These are phyloP conservation scores for Phengaris alcon DNA, from an alignment of 2,888 invertebrate genomes.

Conservation along the genomic window DNA sequence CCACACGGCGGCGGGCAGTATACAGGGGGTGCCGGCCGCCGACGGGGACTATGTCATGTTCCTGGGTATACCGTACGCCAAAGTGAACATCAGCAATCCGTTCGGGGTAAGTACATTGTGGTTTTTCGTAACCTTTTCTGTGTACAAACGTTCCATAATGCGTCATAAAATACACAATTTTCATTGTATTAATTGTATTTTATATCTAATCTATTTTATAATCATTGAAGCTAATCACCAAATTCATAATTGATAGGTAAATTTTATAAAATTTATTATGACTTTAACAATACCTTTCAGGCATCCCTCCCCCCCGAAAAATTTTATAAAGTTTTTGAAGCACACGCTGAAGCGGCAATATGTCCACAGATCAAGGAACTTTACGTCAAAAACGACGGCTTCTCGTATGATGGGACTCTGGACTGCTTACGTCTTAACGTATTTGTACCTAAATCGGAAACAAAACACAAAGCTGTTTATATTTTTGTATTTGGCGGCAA, in stretches of 20 bases:
- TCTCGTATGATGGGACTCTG: not conserved
- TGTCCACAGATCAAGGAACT: not conserved
- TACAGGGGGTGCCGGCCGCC: not conserved
- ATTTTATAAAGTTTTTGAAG: slow-evolving; percentile 3
- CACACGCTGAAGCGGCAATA: not conserved
- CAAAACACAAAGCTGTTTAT: not conserved
- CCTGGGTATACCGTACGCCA: not conserved
- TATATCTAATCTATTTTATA: too few relatives aligned
- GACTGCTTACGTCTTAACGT: slow-evolving; percentile 24
- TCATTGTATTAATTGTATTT: too few relatives aligned
- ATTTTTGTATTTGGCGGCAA: slow-evolving; percentile 6
- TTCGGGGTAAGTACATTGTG: not conserved
- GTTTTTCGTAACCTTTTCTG: not conserved
- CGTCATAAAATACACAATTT: too few relatives aligned
- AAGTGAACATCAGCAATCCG: slow-evolving; percentile 9
- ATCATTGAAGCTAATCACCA: too few relatives aligned
- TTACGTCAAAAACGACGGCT: not conserved
- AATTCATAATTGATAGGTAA: too few relatives aligned
- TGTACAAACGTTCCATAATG: too few relatives aligned
- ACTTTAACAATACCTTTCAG: not conserved
- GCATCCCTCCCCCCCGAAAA: not conserved
- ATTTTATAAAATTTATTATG: too few relatives aligned
- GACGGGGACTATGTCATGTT: slow-evolving; percentile 16
- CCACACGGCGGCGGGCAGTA: not conserved
- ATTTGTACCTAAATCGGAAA: slow-evolving; percentile 7